Conservation (phyloP, 2,888 invertebrate species). For the Helleia helle region DNA sequence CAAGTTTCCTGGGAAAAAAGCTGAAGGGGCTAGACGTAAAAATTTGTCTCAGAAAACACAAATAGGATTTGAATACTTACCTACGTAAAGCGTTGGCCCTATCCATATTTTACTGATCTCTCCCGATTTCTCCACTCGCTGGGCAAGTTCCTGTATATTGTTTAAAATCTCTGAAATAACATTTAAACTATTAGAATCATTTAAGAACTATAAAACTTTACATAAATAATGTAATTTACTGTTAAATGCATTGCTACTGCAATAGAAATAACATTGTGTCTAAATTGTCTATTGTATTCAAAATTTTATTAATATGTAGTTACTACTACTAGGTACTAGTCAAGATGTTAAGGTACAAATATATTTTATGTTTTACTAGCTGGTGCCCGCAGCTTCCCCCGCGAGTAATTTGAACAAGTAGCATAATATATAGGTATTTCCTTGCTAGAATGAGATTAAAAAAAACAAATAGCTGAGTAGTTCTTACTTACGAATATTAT, state of each 20-base stretch:
- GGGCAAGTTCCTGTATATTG: constrained; percentile 31
- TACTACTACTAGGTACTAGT: too few relatives aligned
- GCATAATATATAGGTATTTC: too few relatives aligned
- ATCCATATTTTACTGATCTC: constrained; percentile 42
- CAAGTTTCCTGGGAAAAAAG: too few relatives aligned
- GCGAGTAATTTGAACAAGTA: too few relatives aligned
- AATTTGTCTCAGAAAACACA: too few relatives aligned
- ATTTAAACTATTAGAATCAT: background rate
- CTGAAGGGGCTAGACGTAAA: too few relatives aligned
- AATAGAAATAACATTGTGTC: background rate
- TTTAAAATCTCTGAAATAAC: constrained; percentile 39
- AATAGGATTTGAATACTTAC: constrained; percentile 34
- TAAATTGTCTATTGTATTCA: background rate
- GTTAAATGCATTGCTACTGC: background rate
- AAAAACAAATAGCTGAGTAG: too few relatives aligned
- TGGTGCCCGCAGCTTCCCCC: too few relatives aligned
- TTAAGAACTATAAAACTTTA: background rate
- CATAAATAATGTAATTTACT: background rate
- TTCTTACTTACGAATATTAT: too few relatives aligned
- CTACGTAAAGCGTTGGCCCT: constrained; percentile 44
- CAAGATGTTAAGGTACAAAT: too few relatives aligned
- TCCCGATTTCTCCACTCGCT: constrained; percentile 28
- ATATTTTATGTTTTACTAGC: too few relatives aligned
- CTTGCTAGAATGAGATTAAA: too few relatives aligned
- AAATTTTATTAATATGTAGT: background rate